Percentiles rank a stretch among this genome's conserved stretches.
phyloP scores from a whole-genome alignment of 2,888 invertebrate species.

The Drosophila phalerata region DNA sequence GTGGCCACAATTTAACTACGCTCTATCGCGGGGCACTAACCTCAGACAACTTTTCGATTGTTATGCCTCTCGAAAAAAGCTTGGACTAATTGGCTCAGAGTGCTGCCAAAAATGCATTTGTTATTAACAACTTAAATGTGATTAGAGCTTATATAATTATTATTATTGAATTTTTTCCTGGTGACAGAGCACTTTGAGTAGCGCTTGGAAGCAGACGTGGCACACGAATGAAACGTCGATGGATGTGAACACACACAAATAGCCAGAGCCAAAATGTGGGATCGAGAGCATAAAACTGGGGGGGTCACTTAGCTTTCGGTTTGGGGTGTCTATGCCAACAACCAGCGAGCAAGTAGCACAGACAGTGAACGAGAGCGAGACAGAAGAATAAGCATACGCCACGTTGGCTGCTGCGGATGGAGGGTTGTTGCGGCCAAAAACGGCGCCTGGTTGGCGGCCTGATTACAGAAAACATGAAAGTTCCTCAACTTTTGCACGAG shows the following conservation, averaged over 20 bases:
- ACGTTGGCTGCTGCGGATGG: constrained; percentile 42
- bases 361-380: neutral
- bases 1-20: constrained; percentile 35
- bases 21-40: constrained; percentile 44
- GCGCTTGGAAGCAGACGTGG: constrained; percentile 50
- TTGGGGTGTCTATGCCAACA: constrained; percentile 8
- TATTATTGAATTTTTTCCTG: neutral
- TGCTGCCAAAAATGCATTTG: neutral
- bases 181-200: constrained; percentile 22
- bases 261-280: constrained; percentile 48
- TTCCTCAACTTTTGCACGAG: neutral
- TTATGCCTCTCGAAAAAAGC: constrained; percentile 15
- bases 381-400: constrained; percentile 18
- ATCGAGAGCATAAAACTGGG: constrained; percentile 53
- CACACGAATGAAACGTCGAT: constrained; percentile 61
- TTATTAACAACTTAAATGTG: neutral
- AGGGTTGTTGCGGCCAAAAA: constrained; percentile 40
- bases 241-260: constrained; percentile 39
- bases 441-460: constrained; percentile 62
- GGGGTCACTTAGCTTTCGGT: constrained; percentile 9
- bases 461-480: constrained; percentile 44
- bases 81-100: neutral
- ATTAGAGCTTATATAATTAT: constrained; percentile 12
- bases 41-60: constrained; percentile 49
- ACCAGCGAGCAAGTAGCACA: constrained; percentile 1